Percentiles rank a stretch among this genome's conserved stretches.
Evolutionary conservation across 2,797 vertebrate species (phyloP).

Genomic region (Parauchenoglanis ngamensis): DNA sequence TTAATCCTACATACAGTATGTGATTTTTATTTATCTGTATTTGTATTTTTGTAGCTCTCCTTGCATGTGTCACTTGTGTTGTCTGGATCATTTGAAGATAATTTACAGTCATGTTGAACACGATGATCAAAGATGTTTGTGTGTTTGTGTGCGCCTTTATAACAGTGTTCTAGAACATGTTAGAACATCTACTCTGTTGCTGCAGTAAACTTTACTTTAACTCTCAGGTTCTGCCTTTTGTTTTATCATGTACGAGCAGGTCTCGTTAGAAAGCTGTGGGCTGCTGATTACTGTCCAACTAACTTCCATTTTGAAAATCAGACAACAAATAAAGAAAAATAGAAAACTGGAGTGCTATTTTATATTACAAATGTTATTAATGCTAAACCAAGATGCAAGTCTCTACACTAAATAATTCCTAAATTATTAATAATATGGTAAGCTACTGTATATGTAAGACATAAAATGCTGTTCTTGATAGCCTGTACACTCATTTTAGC

Average conservation of each 20-base stretch:
- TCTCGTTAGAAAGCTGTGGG: too few relatives aligned
- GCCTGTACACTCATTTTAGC: not conserved
- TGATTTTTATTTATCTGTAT: not conserved
- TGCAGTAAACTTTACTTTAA: not conserved
- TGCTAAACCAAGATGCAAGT: not conserved
- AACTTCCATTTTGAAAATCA: not conserved
- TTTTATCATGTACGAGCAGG: not conserved
- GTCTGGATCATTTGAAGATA: not conserved
- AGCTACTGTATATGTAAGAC: not conserved
- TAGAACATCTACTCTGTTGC: not conserved
- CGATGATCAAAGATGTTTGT: not conserved
- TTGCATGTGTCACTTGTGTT: not conserved
- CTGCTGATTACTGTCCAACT: too few relatives aligned
- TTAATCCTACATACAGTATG: not conserved
- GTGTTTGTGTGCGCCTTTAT: not conserved
- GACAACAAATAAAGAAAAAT: not conserved
- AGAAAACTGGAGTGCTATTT: too few relatives aligned
- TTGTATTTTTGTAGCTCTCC: not conserved
- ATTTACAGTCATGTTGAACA: not conserved
- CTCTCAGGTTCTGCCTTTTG: not conserved
- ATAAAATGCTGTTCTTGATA: not conserved
- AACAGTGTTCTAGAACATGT: too few relatives aligned
- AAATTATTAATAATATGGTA: not conserved
- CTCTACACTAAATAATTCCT: not conserved
- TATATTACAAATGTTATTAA: not conserved